Evolutionary conservation across 2,888 invertebrate genomes (phyloP).

Genomic region (Phyto melanocephala): DNA sequence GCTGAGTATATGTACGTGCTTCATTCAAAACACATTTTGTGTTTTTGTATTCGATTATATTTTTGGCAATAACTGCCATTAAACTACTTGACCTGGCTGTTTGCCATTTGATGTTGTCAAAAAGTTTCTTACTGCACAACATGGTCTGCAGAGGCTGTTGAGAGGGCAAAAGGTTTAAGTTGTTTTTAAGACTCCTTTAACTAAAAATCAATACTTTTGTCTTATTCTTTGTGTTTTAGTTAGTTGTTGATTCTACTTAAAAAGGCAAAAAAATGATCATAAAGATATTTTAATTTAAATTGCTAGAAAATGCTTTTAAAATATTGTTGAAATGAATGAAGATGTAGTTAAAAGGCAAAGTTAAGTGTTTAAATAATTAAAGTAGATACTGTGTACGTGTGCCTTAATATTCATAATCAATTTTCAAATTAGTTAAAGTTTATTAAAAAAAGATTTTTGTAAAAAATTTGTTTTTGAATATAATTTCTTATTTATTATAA

Average conservation of each 20-base stretch:
- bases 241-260: constrained; percentile 9
- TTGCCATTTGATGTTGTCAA: constrained; percentile 52
- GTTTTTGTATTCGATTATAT: neutral
- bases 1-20: neutral
- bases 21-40: constrained; percentile 37
- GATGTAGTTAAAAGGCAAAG: no score
- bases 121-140: constrained; percentile 13
- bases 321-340: no score
- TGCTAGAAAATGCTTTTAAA: no score
- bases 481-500: no score
- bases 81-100: constrained; percentile 61
- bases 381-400: no score
- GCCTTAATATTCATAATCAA: no score
- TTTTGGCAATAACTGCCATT: constrained; percentile 56
- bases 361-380: no score
- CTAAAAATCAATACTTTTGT: constrained; percentile 26
- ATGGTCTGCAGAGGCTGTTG: neutral
- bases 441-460: no score
- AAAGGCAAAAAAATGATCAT: neutral
- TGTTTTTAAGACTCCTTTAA: neutral
- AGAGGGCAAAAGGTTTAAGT: constrained; percentile 17
- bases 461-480: no score
- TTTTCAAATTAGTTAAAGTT: no score
- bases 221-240: neutral
- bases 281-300: neutral